Evolutionary conservation across 1,140 invertebrate genomes (phyloP), one percentile per base, ranked within the genome.

Genomic region (Reticulitermes speratus): DNA sequence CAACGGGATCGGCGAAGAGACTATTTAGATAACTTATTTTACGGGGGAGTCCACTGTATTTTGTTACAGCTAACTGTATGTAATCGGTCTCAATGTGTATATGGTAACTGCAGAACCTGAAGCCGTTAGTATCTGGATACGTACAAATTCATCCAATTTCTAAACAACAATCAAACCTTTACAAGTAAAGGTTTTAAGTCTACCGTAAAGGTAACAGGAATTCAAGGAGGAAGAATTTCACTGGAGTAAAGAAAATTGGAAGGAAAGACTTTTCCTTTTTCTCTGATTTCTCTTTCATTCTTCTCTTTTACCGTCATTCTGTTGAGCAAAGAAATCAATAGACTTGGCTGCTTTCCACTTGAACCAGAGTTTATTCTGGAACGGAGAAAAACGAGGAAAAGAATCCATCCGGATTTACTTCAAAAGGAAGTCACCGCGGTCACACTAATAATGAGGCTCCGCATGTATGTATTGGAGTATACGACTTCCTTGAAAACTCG

Each of bases 301-400:
- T 30, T 30, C 65, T 75, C 5, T 30, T 75, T 30, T 75, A 75
- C 65, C n/a, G 25, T 75, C 65, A 75, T 75, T n/a, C 65, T 30
- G n/a, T 30, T 75, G 25, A 75, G 25, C 65, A n/a, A 9, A 6
- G 65, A 75, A 75, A 75, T 75, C 65, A 75, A 75, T 75, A 30
- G 8, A 14, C 65, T 75, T 75, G 65, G 65, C 65, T 75, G n/a
- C 65, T 25, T 75, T 75, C 65, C n/a, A 75, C 65, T 75, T 75
- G 25, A 75, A 30, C 65, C n/a, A 30, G 65, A 75, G 65, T 75
- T 75, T 75, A 75, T 75, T 75, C 65, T 75, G 65, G 65, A n/a
- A 75, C n/a, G 14, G n/a, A 75, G 30, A 25, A 75, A 75, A 75
- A 75, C 65, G 65, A 30, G n/a, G 65, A 3, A 75, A 75, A 30